Percentiles rank a stretch among this genome's conserved stretches.
These are phyloP conservation scores for Uropsilus gracilis DNA, from an alignment of 2,113 vertebrate species.

Conservation along the genomic window DNA sequence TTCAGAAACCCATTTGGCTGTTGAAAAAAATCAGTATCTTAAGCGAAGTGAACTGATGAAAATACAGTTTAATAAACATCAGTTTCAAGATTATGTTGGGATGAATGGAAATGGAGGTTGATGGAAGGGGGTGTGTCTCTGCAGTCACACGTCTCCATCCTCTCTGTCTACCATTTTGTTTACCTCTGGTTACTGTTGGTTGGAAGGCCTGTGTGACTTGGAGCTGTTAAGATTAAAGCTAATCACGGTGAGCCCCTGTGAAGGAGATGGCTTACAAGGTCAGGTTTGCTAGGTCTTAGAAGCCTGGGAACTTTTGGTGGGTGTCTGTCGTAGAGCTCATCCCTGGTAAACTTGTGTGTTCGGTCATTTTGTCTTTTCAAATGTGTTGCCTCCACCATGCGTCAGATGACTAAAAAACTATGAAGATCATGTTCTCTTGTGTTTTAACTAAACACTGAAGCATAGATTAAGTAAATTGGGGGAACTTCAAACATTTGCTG, in stretches of 20 bases:
- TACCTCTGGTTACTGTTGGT: not conserved
- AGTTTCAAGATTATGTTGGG: not conserved
- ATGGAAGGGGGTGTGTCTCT: no score
- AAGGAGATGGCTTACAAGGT: not conserved
- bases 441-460: not conserved
- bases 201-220: not conserved
- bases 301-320: not conserved
- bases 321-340: not conserved
- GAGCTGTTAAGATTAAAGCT: not conserved
- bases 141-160: not conserved
- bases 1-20: not conserved
- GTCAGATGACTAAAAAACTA: not conserved
- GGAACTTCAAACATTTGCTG: not conserved
- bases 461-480: not conserved
- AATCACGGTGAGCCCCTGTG: fast-evolving
- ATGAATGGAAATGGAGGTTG: no score
- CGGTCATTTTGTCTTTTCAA: not conserved
- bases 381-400: not conserved
- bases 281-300: not conserved
- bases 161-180: not conserved
- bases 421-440: not conserved
- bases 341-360: not conserved
- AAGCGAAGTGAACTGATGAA: not conserved
- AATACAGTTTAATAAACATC: not conserved
- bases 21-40: not conserved